These are phyloP conservation scores for Gymnocheta viridis DNA, from an alignment of 2,888 invertebrate species.

Conservation along the genomic window DNA sequence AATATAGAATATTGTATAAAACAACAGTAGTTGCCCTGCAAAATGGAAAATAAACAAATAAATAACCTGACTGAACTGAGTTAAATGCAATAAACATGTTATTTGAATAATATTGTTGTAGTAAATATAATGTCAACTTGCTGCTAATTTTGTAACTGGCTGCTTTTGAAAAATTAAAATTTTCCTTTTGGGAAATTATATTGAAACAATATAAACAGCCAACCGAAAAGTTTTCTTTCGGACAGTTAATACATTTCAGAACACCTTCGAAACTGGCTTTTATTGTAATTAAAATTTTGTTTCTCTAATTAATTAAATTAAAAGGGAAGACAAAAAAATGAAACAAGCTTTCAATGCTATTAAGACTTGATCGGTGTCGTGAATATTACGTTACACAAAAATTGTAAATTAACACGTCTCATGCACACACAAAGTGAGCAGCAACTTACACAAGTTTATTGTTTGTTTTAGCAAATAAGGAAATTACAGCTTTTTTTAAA, in stretches of 20 bases:
- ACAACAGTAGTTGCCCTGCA: constrained; percentile 90
- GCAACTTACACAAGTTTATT: constrained; percentile 33
- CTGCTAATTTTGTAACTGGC: too few species aligned
- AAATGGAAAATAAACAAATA: constrained; percentile 38
- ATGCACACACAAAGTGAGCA: constrained; percentile 23
- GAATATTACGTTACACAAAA: constrained; percentile 36
- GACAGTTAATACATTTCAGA: background rate
- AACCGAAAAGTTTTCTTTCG: too few species aligned
- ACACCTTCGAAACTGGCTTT: background rate
- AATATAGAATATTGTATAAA: constrained; percentile 94
- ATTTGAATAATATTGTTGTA: too few species aligned
- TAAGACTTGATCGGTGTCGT: constrained; percentile 4
- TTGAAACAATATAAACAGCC: too few species aligned
- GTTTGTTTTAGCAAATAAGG: constrained; percentile 59
- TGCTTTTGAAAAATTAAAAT: too few species aligned
- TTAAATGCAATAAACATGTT: background rate
- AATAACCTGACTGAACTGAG: background rate
- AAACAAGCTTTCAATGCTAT: background rate
- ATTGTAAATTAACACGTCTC: constrained; percentile 60
- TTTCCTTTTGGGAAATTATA: too few species aligned
- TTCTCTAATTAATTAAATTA: background rate
- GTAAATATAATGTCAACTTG: too few species aligned
- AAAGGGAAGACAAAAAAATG: background rate
- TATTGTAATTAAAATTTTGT: background rate
- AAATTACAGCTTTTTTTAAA: constrained; percentile 53